Conservation (phyloP, 2,113 vertebrate genomes). For the Vicugna pacos region DNA sequence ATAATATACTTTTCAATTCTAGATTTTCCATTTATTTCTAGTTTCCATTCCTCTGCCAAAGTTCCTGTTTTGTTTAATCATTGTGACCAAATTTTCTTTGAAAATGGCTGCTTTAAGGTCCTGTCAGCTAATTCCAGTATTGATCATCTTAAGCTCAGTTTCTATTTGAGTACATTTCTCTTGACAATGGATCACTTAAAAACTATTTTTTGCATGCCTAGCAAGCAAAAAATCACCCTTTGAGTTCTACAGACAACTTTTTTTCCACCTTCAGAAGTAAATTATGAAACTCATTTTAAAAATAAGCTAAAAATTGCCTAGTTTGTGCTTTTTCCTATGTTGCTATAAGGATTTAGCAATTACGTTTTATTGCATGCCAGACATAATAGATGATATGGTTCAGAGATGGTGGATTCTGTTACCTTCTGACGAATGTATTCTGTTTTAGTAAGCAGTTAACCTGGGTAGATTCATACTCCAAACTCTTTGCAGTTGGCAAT, state of each 20-base stretch:
- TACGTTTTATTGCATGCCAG: neutral
- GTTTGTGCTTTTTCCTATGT: no score
- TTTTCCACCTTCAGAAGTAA: no score
- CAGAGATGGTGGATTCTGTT: neutral
- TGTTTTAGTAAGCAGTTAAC: neutral
- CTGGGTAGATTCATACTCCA: neutral
- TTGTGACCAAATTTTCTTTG: neutral
- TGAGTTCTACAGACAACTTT: no score
- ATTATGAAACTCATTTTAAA: no score
- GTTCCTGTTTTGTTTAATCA: neutral
- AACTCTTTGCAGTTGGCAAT: neutral
- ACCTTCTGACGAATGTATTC: constrained; percentile 14
- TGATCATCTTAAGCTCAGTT: neutral
- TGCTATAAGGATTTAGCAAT: no score
- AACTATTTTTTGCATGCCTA: neutral
- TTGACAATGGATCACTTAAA: neutral
- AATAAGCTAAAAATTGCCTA: no score
- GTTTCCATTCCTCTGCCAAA: neutral
- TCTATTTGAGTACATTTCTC: neutral
- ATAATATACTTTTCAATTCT: neutral
- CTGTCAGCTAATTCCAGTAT: neutral
- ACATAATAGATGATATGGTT: neutral
- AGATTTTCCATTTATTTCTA: neutral
- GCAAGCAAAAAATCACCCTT: neutral
- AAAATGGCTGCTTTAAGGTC: neutral